A percentile compares a stretch with the other conserved stretches of the same genome.
Conservation (phyloP, 2,797 vertebrate genomes). For the Sarcophilus harrisii region DNA sequence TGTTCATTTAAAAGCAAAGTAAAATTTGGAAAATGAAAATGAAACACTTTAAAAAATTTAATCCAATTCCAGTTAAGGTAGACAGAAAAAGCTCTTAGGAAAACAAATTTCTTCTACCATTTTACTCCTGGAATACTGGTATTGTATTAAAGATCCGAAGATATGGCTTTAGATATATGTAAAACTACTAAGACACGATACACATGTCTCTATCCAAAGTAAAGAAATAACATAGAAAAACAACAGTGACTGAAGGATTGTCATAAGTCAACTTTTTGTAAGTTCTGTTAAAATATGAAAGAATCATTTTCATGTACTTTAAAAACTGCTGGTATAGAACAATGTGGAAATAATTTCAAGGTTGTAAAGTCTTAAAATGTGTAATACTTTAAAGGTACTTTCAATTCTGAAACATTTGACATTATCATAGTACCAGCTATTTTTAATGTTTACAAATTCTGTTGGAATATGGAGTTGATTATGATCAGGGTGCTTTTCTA, state of each 20-base stretch:
- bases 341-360: slow-evolving; percentile 71
- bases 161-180: slow-evolving; percentile 86
- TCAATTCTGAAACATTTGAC: slow-evolving; percentile 61
- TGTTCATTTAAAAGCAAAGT: slow-evolving; percentile 75
- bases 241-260: slow-evolving; percentile 72
- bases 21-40: slow-evolving; percentile 64
- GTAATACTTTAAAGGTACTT: slow-evolving; percentile 63
- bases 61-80: slow-evolving; percentile 76
- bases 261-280: slow-evolving; percentile 73
- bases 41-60: slow-evolving; percentile 72
- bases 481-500: slow-evolving; percentile 71
- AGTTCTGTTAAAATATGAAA: slow-evolving; percentile 64
- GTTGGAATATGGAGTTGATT: slow-evolving; percentile 21
- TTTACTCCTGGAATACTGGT: slow-evolving; percentile 73
- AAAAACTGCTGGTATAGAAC: slow-evolving; percentile 79
- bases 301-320: slow-evolving; percentile 71
- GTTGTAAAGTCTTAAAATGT: slow-evolving; percentile 71
- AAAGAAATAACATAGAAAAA: slow-evolving; percentile 76
- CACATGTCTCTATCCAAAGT: slow-evolving; percentile 63
- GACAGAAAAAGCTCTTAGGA: slow-evolving; percentile 70
- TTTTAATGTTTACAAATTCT: slow-evolving; percentile 55
- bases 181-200: slow-evolving; percentile 66
- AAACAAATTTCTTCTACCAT: slow-evolving; percentile 66
- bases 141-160: slow-evolving; percentile 76
- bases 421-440: slow-evolving; percentile 74